A percentile compares a stretch with the other conserved stretches of the same genome.
Conservation (phyloP, 2,797 vertebrate species). For the Enteromius paludinosus region DNA sequence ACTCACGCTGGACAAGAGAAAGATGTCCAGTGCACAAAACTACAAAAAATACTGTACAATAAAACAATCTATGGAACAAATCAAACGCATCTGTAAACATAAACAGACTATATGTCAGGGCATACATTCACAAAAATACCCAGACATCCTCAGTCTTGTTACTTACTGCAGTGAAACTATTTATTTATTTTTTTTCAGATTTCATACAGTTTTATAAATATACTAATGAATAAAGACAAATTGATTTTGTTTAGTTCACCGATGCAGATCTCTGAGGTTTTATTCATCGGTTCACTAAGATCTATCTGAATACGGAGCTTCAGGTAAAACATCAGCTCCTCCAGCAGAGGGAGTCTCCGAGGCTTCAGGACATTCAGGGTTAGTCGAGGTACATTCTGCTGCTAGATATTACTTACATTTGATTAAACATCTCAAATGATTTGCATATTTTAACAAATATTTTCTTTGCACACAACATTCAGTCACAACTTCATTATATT, state of each 20-base stretch:
- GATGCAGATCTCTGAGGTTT: not conserved
- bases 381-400: not conserved
- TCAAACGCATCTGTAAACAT: not conserved
- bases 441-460: too few relatives aligned
- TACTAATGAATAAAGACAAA: not conserved
- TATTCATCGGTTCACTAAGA: too few relatives aligned
- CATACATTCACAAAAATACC: not conserved
- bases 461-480: not conserved
- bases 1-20: not conserved
- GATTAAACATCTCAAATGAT: not conserved
- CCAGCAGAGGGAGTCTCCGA: conserved; percentile 2
- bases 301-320: not conserved
- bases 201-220: not conserved
- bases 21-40: not conserved
- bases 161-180: not conserved
- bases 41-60: not conserved
- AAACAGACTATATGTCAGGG: too few relatives aligned
- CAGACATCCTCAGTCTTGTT: not conserved
- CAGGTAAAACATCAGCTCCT: not conserved
- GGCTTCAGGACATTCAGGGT: not conserved
- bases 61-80: not conserved
- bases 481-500: not conserved
- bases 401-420: not conserved
- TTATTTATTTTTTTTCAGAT: too few relatives aligned
- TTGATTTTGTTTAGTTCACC: not conserved